A percentile compares a stretch with the other conserved stretches of the same genome.
Conservation (phyloP, 2,888 invertebrate species). For the Polydrusus cervinus region DNA sequence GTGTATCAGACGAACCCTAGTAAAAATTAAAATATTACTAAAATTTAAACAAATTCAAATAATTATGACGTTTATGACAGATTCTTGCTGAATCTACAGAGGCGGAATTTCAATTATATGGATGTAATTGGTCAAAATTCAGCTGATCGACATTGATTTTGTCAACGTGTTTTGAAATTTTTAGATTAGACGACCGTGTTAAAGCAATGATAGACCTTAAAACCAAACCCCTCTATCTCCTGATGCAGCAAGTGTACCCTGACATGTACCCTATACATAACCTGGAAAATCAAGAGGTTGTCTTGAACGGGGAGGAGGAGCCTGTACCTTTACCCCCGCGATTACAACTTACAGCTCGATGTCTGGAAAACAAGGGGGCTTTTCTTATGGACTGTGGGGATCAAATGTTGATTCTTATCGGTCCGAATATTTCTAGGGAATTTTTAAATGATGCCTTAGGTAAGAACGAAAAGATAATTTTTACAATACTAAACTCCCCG, state of each 20-base stretch:
- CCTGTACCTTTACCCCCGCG: constrained; percentile 81
- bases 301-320: constrained; percentile 66
- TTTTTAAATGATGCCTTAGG: constrained; percentile 83
- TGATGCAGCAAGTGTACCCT: constrained; percentile 92
- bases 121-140: too few species aligned
- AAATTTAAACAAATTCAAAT: too few species aligned
- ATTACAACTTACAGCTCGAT: constrained; percentile 89
- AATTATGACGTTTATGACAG: too few species aligned
- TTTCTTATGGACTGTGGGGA: constrained; percentile 94
- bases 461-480: too few species aligned
- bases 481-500: too few species aligned
- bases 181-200: constrained; percentile 91
- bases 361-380: constrained; percentile 88
- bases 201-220: constrained; percentile 96
- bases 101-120: too few species aligned
- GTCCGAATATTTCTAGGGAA: constrained; percentile 83
- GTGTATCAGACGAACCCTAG: too few species aligned
- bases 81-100: too few species aligned
- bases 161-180: constrained; percentile 3
- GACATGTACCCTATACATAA: constrained; percentile 91
- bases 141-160: too few species aligned
- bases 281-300: constrained; percentile 72
- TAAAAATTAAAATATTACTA: too few species aligned
- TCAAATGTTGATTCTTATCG: constrained; percentile 87
- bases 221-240: constrained; percentile 84